Conservation (phyloP, 2,113 vertebrate genomes). For the Noturus placidus region DNA sequence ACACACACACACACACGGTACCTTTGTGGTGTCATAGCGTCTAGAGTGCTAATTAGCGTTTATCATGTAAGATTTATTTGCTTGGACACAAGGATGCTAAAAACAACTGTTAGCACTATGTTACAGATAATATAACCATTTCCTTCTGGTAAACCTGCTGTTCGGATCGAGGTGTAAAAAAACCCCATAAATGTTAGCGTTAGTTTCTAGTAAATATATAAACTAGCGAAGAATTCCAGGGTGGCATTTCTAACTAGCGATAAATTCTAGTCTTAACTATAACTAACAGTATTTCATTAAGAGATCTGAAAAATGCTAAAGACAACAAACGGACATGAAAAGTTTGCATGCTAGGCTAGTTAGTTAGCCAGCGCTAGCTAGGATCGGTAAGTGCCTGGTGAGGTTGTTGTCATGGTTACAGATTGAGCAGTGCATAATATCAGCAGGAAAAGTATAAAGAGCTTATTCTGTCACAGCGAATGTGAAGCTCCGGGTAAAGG, state of each 20-base stretch:
- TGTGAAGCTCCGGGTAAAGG: neutral
- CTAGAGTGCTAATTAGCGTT: neutral
- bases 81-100: neutral
- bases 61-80: neutral
- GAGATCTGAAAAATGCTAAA: neutral
- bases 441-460: neutral
- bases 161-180: no score
- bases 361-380: no score
- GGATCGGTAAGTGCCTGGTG: neutral
- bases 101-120: neutral
- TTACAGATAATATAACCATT: neutral
- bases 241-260: neutral
- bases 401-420: conserved; percentile 6
- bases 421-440: neutral
- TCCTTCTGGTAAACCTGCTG: no score
- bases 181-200: neutral
- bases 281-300: neutral
- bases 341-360: no score
- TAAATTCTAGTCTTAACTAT: neutral
- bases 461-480: neutral
- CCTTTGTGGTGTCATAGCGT: neutral
- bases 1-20: neutral
- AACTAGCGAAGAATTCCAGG: neutral
- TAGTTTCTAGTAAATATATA: neutral
- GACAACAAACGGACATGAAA: neutral